Conservation (phyloP, 2,888 invertebrate genomes). For the Phytoseiulus persimilis region DNA sequence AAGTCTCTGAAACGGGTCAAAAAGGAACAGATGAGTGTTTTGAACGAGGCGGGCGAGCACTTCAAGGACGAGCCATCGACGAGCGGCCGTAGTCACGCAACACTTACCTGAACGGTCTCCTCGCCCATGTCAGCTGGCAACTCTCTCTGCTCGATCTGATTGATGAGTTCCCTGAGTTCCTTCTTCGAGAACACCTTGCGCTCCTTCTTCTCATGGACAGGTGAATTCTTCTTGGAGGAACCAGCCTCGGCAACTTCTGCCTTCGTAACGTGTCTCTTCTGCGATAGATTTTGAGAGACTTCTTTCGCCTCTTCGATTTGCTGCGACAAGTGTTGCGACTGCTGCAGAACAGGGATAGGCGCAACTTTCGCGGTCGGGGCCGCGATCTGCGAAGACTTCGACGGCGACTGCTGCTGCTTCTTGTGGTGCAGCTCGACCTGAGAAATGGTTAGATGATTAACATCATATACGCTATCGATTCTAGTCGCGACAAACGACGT, state of each 20-base stretch:
- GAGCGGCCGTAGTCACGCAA: too few relatives aligned
- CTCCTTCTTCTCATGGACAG: constrained; percentile 21
- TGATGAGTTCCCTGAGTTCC: constrained; percentile 23
- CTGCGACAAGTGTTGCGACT: background rate
- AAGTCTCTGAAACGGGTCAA: background rate
- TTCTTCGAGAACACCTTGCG: constrained; percentile 27
- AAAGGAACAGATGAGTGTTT: background rate
- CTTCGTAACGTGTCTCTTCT: background rate
- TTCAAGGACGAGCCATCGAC: too few relatives aligned
- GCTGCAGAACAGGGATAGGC: background rate
- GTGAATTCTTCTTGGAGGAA: constrained; percentile 11
- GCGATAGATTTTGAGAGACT: background rate
- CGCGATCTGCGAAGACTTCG: background rate
- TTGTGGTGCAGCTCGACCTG: constrained; percentile 34
- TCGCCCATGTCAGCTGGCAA: constrained; percentile 29
- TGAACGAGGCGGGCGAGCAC: too few relatives aligned
- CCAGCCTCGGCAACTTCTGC: background rate
- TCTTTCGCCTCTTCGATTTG: background rate
- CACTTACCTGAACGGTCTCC: constrained; percentile 17
- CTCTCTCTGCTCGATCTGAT: constrained; percentile 25
- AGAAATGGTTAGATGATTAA: background rate
- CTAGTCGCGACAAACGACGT: too few relatives aligned
- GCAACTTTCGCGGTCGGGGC: background rate
- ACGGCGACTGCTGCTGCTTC: constrained; percentile 27
- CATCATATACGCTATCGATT: too few relatives aligned